These are phyloP conservation scores for Scylla paramamosain DNA, from an alignment of 1,140 invertebrate genomes.

Conservation along the genomic window DNA sequence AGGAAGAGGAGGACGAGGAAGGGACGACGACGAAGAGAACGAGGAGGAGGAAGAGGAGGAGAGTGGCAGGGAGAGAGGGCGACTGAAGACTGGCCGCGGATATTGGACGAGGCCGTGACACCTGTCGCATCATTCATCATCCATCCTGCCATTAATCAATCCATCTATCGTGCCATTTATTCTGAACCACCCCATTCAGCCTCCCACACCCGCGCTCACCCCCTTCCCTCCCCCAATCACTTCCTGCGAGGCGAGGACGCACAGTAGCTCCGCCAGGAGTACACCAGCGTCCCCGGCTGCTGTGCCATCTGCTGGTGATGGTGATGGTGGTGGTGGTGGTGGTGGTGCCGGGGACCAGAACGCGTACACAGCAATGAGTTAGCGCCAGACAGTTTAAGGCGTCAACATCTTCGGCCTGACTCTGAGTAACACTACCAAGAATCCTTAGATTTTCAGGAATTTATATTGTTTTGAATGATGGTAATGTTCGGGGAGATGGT, in stretches of 20 bases:
- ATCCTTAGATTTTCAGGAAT: neutral
- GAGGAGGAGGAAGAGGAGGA: conserved; percentile 28
- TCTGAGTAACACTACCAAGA: too few species aligned
- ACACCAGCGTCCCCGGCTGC: neutral
- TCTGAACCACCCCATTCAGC: conserved; percentile 49
- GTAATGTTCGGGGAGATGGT: neutral
- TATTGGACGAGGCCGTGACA: conserved; percentile 68
- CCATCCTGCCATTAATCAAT: conserved; percentile 73
- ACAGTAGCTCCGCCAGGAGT: neutral
- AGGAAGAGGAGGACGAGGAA: neutral
- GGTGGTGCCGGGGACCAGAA: too few species aligned
- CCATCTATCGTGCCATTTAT: conserved; percentile 71
- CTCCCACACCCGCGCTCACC: neutral
- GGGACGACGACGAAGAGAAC: neutral
- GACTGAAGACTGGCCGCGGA: conserved; percentile 63
- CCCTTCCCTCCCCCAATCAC: conserved; percentile 31
- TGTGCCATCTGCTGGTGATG: too few species aligned
- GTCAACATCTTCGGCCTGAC: too few species aligned
- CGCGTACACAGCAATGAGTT: too few species aligned
- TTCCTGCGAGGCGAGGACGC: conserved; percentile 30
- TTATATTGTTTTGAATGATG: neutral
- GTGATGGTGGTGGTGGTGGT: too few species aligned
- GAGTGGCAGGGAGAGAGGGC: conserved; percentile 14
- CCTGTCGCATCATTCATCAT: conserved; percentile 74
- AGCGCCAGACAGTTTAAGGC: too few species aligned